phyloP scores from a whole-genome alignment of 2,888 invertebrate genomes.

The Pammene aurita region DNA sequence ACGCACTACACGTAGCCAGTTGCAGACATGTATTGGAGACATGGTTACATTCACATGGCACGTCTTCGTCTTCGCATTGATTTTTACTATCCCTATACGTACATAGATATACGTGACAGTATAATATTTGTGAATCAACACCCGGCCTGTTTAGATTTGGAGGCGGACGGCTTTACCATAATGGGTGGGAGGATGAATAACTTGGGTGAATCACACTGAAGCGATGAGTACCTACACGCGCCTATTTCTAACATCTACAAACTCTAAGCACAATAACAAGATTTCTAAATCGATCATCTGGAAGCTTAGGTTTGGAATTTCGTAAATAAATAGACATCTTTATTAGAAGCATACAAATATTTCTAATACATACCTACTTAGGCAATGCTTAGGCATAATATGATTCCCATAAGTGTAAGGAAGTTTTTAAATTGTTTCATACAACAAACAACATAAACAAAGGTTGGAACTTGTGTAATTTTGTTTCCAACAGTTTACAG shows the following conservation, averaged over 20 bases:
- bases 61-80: conserved; percentile 16
- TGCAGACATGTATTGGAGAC: no score
- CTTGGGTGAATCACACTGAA: conserved; percentile 29
- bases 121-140: conserved; percentile 24
- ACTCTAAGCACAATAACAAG: neutral
- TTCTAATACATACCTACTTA: no score
- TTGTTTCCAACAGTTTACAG: no score
- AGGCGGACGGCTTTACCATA: conserved; percentile 32
- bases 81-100: conserved; percentile 10
- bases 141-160: conserved; percentile 9
- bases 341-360: no score
- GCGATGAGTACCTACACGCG: conserved; percentile 9
- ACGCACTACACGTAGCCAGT: conserved; percentile 6
- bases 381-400: no score
- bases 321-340: no score
- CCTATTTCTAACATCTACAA: conserved; percentile 13
- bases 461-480: no score
- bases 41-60: no score
- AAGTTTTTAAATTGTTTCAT: no score
- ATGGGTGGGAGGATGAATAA: conserved; percentile 22
- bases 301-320: neutral
- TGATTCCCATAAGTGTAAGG: no score
- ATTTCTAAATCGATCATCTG: no score
- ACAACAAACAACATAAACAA: no score
- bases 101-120: conserved; percentile 29